Percentiles rank a stretch among this genome's conserved stretches.
Conservation (phyloP, 2,888 invertebrate species). For the Hipparchia semele region DNA sequence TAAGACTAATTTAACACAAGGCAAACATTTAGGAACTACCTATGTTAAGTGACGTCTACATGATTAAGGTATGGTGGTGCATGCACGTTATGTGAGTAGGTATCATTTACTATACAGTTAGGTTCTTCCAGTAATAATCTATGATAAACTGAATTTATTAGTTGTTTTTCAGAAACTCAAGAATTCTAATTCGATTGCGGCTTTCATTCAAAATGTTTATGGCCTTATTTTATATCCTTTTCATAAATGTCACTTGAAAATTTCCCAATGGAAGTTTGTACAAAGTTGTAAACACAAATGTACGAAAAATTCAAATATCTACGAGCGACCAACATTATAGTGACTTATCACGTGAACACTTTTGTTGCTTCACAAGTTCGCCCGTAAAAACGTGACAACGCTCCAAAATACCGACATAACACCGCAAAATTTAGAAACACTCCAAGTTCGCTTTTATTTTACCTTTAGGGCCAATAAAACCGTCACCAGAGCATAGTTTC, state of each 20-base stretch:
- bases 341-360: conserved; percentile 26
- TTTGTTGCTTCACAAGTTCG: conserved; percentile 26
- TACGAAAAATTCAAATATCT: conserved; percentile 20
- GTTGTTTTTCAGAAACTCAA: neutral
- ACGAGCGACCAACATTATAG: conserved; percentile 14
- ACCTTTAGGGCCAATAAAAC: conserved; percentile 74
- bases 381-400: conserved; percentile 36
- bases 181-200: neutral
- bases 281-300: conserved; percentile 27
- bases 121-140: neutral
- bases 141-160: neutral
- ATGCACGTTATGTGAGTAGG: no score
- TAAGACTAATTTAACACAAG: no score
- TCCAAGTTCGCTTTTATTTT: conserved; percentile 69
- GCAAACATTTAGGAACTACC: no score
- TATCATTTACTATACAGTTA: no score
- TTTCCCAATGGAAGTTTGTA: conserved; percentile 17
- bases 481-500: conserved; percentile 72
- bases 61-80: no score
- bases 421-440: conserved; percentile 68
- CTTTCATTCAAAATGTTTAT: neutral
- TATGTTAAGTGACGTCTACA: no score
- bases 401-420: conserved; percentile 54
- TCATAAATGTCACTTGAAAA: conserved; percentile 20
- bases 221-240: neutral